Percentiles rank a stretch among this genome's conserved stretches.
Evolutionary conservation across 2,113 vertebrate species (phyloP).

Genomic region (Lepus europaeus): DNA sequence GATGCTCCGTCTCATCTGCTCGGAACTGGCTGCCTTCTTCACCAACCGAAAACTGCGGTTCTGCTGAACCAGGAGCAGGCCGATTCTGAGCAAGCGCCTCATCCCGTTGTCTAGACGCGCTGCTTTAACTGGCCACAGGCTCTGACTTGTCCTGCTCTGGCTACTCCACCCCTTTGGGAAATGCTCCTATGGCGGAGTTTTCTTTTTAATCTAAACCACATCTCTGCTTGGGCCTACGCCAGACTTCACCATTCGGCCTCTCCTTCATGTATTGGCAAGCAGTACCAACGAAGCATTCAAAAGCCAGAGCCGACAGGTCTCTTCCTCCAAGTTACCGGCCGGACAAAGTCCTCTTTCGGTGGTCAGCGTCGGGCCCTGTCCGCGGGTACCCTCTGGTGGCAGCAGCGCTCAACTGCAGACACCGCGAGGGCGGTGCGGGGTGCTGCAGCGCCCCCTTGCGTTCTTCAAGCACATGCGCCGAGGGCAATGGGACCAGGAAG

Average conservation of each 20-base stretch:
- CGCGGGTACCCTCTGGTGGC: slow-evolving; percentile 77
- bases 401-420: neutral
- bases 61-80: neutral
- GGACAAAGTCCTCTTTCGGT: neutral
- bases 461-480: neutral
- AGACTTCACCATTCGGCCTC: neutral
- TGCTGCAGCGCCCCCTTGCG: slow-evolving; percentile 72
- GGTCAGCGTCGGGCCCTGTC: slow-evolving; percentile 13
- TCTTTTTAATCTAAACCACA: neutral
- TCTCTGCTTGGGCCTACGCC: neutral
- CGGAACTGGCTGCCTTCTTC: neutral
- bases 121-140: slow-evolving; percentile 82
- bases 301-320: slow-evolving; percentile 6
- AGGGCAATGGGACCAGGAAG: neutral
- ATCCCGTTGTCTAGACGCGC: slow-evolving; percentile 61
- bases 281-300: neutral
- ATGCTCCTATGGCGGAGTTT: neutral
- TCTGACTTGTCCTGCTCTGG: neutral
- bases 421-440: neutral
- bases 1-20: neutral
- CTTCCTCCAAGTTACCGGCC: neutral
- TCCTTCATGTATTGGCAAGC: neutral
- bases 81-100: neutral
- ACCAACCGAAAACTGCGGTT: neutral
- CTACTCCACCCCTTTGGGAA: neutral